Evolutionary conservation across 2,113 vertebrate genomes (phyloP), one percentile per base, ranked within the genome.

Genomic region (Takifugu flavidus): DNA sequence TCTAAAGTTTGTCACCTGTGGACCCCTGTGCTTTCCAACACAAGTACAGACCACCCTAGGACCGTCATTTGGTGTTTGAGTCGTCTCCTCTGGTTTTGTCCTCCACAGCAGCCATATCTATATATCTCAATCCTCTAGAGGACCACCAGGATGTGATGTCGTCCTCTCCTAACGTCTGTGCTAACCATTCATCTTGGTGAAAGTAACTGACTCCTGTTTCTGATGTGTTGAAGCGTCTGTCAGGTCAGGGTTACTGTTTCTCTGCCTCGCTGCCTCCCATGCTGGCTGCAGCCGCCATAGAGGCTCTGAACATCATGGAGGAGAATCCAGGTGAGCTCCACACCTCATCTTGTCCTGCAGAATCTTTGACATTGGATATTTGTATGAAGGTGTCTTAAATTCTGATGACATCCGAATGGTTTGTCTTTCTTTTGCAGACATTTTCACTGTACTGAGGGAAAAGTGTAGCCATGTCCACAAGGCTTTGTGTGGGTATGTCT

Each of bases 171-270:
- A 20, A 20, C 20, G 20, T 20, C 20, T 20, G 20, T 20, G 20
- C 20, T 20, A 20, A 20, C 20, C 20, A 20, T 20, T 20, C 20
- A 20, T 20, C 20, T 20, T 20, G 20, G 20, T 20, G 20, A 20
- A 20, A 20, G 20, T 20, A 20, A 20, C 20, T 20, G 20, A 20
- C 20, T 20, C 20, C 20, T 20, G 20, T 20, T 20, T 20, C 20
- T 20, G 20, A 20, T 53, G 25, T 65, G 1, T 52, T 34, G 5
- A 53, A 98, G 96, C 85, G 96, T 53, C 85, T 98, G 29, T 98
- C 97, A 0, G 96, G 96, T 12, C 96, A 98, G 82, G 97, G 97
- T 0, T 98, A 98, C 87, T 98, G 96, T 79, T 99, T 99, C 82
- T 98, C 97, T 42, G 96, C 97, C 11, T 98, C 97, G 0, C 77